Percentiles rank a stretch among this genome's conserved stretches.
These are phyloP conservation scores for Lepeophtheirus salmonis DNA, from an alignment of 1,140 invertebrate species.

Conservation along the genomic window DNA sequence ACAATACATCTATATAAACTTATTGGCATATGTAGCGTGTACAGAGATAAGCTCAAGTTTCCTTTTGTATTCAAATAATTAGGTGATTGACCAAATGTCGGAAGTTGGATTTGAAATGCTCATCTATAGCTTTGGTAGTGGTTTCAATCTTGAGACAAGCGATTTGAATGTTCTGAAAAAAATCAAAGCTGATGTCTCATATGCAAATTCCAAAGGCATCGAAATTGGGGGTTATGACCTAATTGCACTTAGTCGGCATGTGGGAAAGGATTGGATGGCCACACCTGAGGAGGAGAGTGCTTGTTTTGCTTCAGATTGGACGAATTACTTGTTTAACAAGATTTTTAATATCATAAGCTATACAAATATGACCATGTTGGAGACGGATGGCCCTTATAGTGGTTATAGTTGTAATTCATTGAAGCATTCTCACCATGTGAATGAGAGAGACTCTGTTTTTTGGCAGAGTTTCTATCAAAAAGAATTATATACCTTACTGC, in stretches of 20 bases:
- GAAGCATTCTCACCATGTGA: background rate
- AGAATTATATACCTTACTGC: background rate
- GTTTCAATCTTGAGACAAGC: background rate
- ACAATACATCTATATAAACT: too few species aligned
- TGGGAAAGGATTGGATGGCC: background rate
- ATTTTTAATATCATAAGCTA: background rate
- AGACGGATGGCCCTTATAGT: conserved; percentile 1
- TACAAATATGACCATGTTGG: background rate
- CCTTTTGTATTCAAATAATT: background rate
- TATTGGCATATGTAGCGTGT: too few species aligned
- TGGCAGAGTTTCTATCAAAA: background rate
- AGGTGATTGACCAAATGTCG: background rate
- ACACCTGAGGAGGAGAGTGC: background rate
- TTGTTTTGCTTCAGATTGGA: conserved; percentile 1
- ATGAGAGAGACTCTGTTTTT: background rate
- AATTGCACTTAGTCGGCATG: background rate
- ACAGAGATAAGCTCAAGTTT: too few species aligned
- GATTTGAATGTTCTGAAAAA: background rate
- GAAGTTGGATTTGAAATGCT: conserved; percentile 8
- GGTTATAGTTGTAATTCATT: background rate
- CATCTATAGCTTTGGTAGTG: conserved; percentile 4
- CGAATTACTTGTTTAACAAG: background rate
- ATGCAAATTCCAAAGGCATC: conserved; percentile 2
- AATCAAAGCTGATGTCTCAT: background rate
- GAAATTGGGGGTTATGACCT: conserved; percentile 5